These are phyloP conservation scores for Sclerodermus sp. DNA, from an alignment of 2,888 invertebrate genomes.

Conservation along the genomic window DNA sequence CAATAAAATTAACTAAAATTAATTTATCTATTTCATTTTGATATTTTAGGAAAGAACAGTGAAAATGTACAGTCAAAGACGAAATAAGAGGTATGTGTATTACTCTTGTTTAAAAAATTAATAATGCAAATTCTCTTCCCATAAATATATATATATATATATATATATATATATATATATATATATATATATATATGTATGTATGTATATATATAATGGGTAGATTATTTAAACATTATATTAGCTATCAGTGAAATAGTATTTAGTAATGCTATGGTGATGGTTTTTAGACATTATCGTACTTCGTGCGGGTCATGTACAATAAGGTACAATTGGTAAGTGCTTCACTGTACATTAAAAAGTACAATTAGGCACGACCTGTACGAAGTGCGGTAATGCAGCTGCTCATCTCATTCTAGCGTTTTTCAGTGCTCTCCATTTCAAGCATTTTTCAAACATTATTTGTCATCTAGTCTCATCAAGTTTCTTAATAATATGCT, in stretches of 20 bases:
- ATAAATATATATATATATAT: no score
- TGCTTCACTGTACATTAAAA: slow-evolving; percentile 25
- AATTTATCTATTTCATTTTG: slow-evolving; percentile 3
- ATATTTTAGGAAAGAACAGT: slow-evolving; percentile 48
- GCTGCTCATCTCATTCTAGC: slow-evolving; percentile 15
- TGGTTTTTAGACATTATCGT: slow-evolving; percentile 40
- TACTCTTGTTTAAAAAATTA: not conserved
- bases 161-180: no score
- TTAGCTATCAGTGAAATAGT: slow-evolving; percentile 19
- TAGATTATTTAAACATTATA: no score
- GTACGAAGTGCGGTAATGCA: slow-evolving; percentile 40
- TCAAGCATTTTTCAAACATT: no score
- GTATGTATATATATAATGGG: not conserved
- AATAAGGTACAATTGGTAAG: slow-evolving; percentile 34
- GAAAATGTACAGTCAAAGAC: slow-evolving; percentile 53
- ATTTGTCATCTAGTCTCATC: no score
- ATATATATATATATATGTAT: no score
- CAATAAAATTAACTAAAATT: no score
- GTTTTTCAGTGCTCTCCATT: no score
- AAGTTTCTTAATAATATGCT: no score
- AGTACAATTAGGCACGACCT: slow-evolving; percentile 37
- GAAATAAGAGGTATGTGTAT: slow-evolving; percentile 57
- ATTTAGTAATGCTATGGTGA: slow-evolving; percentile 28
- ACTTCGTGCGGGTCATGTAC: slow-evolving; percentile 38
- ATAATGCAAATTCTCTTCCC: no score